Conservation (phyloP, 2,797 vertebrate species). For the Iguana delicatissima region DNA sequence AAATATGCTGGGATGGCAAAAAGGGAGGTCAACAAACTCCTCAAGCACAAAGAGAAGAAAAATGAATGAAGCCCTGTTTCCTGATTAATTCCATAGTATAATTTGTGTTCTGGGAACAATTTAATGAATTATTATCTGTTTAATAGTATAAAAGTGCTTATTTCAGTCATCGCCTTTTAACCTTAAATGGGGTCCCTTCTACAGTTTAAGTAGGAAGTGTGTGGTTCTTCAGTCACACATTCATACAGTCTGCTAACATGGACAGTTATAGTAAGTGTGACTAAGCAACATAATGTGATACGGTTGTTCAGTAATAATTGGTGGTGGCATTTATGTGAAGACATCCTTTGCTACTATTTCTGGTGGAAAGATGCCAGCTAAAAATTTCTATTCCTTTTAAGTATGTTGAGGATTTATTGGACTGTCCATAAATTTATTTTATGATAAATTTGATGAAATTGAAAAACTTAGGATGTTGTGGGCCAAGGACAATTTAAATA, state of each 20-base stretch:
- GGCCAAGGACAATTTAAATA: constrained; percentile 10
- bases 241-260: neutral
- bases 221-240: neutral
- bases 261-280: constrained; percentile 19
- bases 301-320: constrained; percentile 8
- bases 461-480: neutral
- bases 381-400: constrained; percentile 44
- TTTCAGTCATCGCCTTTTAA: constrained; percentile 62
- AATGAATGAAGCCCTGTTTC: constrained; percentile 84
- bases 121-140: constrained; percentile 60
- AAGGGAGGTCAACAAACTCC: constrained; percentile 96
- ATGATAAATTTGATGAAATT: constrained; percentile 28
- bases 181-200: constrained; percentile 60
- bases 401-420: neutral
- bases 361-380: constrained; percentile 45
- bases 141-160: constrained; percentile 68
- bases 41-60: constrained; percentile 99
- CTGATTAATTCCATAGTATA: constrained; percentile 40
- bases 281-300: constrained; percentile 34
- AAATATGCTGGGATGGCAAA: constrained; percentile 96
- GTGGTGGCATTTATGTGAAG: constrained; percentile 40
- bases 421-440: constrained; percentile 19
- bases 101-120: constrained; percentile 72
- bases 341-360: constrained; percentile 52
- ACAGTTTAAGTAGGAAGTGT: constrained; percentile 30